These are phyloP conservation scores for Cephus rjabovi DNA, from an alignment of 2,888 invertebrate genomes.

Conservation along the genomic window DNA sequence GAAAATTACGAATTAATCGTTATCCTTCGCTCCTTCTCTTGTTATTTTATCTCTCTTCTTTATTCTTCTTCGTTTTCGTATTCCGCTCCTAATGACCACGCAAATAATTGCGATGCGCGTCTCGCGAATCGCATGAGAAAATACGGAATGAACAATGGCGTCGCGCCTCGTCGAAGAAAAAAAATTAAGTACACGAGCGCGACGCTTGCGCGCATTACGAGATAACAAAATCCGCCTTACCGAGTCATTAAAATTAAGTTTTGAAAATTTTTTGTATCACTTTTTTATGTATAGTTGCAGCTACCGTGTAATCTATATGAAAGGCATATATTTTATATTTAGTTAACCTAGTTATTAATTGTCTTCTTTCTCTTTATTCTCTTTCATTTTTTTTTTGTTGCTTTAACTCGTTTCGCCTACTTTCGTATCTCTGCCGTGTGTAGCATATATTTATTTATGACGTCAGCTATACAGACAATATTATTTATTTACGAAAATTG, in stretches of 20 bases:
- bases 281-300: constrained; percentile 36
- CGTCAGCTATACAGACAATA: constrained; percentile 13
- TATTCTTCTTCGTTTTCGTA: not conserved
- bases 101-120: constrained; percentile 4
- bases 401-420: constrained; percentile 14
- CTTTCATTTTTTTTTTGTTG: constrained; percentile 13
- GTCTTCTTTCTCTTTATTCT: constrained; percentile 18
- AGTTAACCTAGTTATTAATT: constrained; percentile 30
- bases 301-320: constrained; percentile 30
- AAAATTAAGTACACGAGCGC: not conserved
- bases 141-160: constrained; percentile 13
- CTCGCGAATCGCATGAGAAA: constrained; percentile 11
- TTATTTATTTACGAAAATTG: constrained; percentile 31
- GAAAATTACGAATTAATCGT: not conserved
- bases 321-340: constrained; percentile 31
- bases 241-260: constrained; percentile 27
- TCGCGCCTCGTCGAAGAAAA: constrained; percentile 7
- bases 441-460: constrained; percentile 33
- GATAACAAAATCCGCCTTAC: not conserved
- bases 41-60: not conserved
- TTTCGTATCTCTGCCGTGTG: constrained; percentile 25
- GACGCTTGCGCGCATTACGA: not conserved
- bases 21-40: constrained; percentile 5
- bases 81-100: not conserved
- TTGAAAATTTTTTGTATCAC: constrained; percentile 28